Evolutionary conservation across 2,113 vertebrate genomes (phyloP), one percentile per base, ranked within the genome.

Genomic region (Myrmecobius fasciatus): DNA sequence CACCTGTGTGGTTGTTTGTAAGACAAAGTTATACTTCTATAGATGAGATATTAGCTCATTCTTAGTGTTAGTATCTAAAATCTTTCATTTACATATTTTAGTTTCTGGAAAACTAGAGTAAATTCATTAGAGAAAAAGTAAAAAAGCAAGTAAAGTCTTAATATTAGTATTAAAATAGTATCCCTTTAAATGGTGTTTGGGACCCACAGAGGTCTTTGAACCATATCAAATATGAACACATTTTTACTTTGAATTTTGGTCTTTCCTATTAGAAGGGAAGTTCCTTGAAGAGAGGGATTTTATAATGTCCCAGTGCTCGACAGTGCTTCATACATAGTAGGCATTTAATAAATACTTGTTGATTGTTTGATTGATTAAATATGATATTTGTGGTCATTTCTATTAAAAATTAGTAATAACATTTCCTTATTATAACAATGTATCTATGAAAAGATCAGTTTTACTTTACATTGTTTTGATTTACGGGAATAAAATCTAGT

Each of bases 391-490:
- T 95, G 43, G 49, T 25, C 88, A 22, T 83, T 83, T n/a, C 67
- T 43, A 22, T 54, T 91, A 25, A 93, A 51, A 20, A 52, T 51
- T 91, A 92, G 43, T 48, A 6, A 53, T 89, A 90, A 83, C 56
- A 36, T 93, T 4, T 46, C 93, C 3, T 94, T 67, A 52, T n/a
- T 93, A 94, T 89, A 92, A 49, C 90, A 36, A 89, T 94, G 47
- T 89, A 90, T 95, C 36, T 46, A 2, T 93, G 94, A 56, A 51
- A 36, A 92, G 22, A 51, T 91, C 47, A 91, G 56, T 96, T 96
- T 95, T 92, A 89, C 93, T 75, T 94, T 36, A 28, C 90, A 36
- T 89, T 93, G 53, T 67, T 54, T 91, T 95, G 53, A 90, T 51
- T 54, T 94, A 3, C 49, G 91, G 88, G n/a, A 36, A 60, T 26